These are phyloP conservation scores for Picus viridis DNA, from an alignment of 2,797 vertebrate species.

Conservation along the genomic window DNA sequence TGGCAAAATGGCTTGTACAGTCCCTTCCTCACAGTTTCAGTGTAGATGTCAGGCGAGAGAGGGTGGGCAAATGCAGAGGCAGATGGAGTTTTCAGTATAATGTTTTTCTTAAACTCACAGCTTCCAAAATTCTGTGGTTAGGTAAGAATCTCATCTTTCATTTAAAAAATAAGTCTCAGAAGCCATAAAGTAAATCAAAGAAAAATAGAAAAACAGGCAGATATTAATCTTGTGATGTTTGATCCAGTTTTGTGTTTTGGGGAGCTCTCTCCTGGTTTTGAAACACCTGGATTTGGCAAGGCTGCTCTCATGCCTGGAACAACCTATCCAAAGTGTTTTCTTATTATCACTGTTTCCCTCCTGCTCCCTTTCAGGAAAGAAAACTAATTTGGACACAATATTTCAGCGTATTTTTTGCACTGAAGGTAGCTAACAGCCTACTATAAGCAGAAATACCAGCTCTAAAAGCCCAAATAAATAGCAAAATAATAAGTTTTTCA, in stretches of 20 bases:
- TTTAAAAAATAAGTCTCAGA: slow-evolving; percentile 58
- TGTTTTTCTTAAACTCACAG: not conserved
- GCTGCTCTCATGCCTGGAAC: slow-evolving; percentile 28
- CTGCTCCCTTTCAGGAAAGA: slow-evolving; percentile 13
- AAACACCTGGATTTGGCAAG: slow-evolving; percentile 62
- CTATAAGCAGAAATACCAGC: not conserved
- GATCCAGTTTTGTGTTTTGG: slow-evolving; percentile 63
- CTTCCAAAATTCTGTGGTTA: slow-evolving; percentile 48
- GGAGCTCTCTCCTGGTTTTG: slow-evolving; percentile 43
- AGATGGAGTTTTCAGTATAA: not conserved
- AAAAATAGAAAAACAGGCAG: slow-evolving; percentile 44
- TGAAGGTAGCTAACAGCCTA: not conserved
- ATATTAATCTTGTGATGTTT: slow-evolving; percentile 62
- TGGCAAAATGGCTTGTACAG: not conserved
- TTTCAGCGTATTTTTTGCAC: not conserved
- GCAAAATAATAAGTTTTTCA: not conserved
- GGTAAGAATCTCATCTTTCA: slow-evolving; percentile 42
- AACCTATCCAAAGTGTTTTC: not conserved
- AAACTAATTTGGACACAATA: not conserved
- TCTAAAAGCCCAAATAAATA: not conserved
- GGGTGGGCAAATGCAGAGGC: not conserved
- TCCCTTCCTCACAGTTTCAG: not conserved
- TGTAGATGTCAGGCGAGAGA: not conserved
- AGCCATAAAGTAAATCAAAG: slow-evolving; percentile 63
- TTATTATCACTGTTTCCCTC: slow-evolving; percentile 1